A percentile compares a stretch with the other conserved stretches of the same genome.
phyloP scores from a whole-genome alignment of 2,113 vertebrate genomes.

The Tamias sibiricus region DNA sequence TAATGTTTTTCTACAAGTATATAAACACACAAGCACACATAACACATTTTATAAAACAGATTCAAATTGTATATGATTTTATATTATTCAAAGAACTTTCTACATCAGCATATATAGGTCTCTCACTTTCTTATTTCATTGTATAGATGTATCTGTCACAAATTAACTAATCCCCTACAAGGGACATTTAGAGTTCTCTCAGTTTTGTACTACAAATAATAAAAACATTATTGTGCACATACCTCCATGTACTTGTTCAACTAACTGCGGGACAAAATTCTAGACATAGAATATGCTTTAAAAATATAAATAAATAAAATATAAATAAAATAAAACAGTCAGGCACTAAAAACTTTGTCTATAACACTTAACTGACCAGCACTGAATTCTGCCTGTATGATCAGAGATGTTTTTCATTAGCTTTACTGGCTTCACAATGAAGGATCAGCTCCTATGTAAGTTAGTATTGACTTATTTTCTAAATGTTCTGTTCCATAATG shows the following conservation, averaged over 20 bases:
- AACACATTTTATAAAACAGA: neutral
- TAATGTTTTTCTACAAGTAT: neutral
- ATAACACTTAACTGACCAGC: neutral
- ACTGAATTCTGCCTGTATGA: neutral
- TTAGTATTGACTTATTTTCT: neutral
- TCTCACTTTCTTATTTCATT: neutral
- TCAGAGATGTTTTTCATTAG: neutral
- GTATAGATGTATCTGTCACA: neutral
- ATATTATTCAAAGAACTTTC: neutral
- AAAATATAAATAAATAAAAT: no score
- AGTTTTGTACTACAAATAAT: constrained; percentile 29
- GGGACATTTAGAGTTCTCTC: neutral
- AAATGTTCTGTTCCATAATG: neutral
- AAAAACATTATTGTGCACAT: neutral
- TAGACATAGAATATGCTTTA: neutral
- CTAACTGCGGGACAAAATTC: neutral
- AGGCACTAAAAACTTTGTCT: neutral
- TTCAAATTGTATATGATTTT: neutral
- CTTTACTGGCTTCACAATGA: neutral
- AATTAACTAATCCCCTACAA: neutral
- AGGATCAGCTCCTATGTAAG: neutral
- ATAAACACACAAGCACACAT: constrained; percentile 2
- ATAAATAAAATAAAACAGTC: neutral
- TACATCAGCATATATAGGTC: neutral
- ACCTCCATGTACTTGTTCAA: neutral